These are phyloP conservation scores for Drosophila koepferae DNA, from an alignment of 2,888 invertebrate species.

Conservation along the genomic window DNA sequence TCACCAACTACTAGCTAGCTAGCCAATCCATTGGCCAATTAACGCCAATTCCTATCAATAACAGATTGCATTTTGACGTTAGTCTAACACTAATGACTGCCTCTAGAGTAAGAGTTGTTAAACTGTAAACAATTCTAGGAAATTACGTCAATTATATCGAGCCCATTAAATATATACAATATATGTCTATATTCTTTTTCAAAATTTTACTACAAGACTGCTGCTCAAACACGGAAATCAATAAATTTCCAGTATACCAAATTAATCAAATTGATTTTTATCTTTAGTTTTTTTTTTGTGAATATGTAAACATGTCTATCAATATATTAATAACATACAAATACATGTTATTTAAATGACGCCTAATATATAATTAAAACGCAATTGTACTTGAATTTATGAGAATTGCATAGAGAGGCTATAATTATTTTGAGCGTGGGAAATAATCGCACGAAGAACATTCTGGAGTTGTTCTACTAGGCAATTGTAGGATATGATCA, in stretches of 20 bases:
- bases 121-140: slow-evolving; percentile 46
- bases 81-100: slow-evolving; percentile 36
- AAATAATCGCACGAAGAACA: not conserved
- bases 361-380: not conserved
- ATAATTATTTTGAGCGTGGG: slow-evolving; percentile 5
- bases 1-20: not conserved
- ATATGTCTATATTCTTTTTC: not conserved
- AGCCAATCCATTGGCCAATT: slow-evolving; percentile 41
- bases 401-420: slow-evolving; percentile 9
- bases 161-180: not conserved
- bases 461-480: too few species aligned
- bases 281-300: not conserved
- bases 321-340: slow-evolving; percentile 1
- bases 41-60: slow-evolving; percentile 56
- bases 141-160: slow-evolving; percentile 38
- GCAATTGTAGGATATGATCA: not conserved
- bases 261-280: slow-evolving; percentile 3
- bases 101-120: slow-evolving; percentile 29
- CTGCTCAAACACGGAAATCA: not conserved
- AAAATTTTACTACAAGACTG: not conserved
- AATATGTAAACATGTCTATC: slow-evolving; percentile 1
- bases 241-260: slow-evolving; percentile 3
- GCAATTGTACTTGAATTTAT: not conserved
- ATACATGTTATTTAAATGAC: slow-evolving; percentile 1
- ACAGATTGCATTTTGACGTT: slow-evolving; percentile 40